Evolutionary conservation across 2,113 vertebrate genomes (phyloP).

Genomic region (Procavia capensis): DNA sequence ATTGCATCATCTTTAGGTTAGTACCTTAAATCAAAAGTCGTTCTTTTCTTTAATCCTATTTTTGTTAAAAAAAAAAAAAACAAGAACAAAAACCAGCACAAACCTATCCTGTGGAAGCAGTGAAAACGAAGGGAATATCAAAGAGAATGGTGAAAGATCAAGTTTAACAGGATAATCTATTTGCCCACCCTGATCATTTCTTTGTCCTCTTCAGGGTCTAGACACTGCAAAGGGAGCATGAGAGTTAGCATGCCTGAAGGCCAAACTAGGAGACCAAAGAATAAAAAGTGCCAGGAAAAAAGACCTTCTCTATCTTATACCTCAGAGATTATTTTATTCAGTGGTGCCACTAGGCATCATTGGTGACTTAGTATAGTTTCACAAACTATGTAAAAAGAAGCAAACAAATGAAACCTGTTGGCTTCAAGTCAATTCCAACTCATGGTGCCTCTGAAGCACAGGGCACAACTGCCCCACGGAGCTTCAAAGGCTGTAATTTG

Average conservation of each 20-base stretch:
- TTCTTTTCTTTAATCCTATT: neutral
- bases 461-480: too few relatives aligned
- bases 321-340: neutral
- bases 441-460: too few relatives aligned
- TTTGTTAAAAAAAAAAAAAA: slow-evolving; percentile 13
- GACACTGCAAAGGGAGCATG: neutral
- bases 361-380: neutral
- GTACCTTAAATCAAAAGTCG: neutral
- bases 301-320: neutral
- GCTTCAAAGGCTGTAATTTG: too few relatives aligned
- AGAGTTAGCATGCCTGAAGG: neutral
- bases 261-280: neutral
- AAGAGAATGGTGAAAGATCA: neutral
- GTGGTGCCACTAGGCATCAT: neutral
- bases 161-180: neutral
- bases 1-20: neutral
- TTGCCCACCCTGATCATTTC: neutral
- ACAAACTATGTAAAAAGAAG: neutral
- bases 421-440: too few relatives aligned
- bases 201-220: neutral
- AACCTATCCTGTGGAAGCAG: neutral
- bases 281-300: neutral
- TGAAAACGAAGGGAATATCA: neutral
- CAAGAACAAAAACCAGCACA: too few relatives aligned
- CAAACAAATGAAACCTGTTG: too few relatives aligned